Percentiles rank a stretch among this genome's conserved stretches.
Conservation (phyloP, 2,888 invertebrate species). For the Parelbella ahira region DNA sequence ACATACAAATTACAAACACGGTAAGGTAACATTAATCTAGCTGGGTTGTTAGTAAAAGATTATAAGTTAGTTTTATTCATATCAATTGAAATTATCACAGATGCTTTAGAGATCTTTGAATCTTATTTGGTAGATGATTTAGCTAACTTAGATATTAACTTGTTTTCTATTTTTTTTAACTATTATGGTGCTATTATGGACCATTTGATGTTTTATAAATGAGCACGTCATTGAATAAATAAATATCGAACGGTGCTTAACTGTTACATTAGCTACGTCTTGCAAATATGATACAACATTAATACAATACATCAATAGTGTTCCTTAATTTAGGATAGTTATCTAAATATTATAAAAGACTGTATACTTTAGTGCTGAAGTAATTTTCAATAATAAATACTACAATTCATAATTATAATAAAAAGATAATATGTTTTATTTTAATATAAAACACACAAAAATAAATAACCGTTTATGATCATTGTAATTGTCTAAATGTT, state of each 20-base stretch:
- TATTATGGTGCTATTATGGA: conserved; percentile 31
- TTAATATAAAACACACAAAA: too few relatives aligned
- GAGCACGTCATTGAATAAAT: neutral
- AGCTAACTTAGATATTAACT: conserved; percentile 42
- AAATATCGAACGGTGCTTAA: too few relatives aligned
- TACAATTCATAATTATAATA: too few relatives aligned
- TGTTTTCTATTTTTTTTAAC: conserved; percentile 32
- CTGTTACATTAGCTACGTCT: conserved; percentile 3
- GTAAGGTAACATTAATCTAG: conserved; percentile 48
- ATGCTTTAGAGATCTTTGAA: conserved; percentile 77
- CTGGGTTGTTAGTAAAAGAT: conserved; percentile 53
- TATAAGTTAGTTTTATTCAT: conserved; percentile 71
- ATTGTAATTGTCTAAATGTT: too few relatives aligned
- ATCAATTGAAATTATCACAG: conserved; percentile 77
- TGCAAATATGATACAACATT: too few relatives aligned
- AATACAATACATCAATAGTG: too few relatives aligned
- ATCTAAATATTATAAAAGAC: too few relatives aligned
- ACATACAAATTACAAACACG: conserved; percentile 40
- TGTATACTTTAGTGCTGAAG: too few relatives aligned
- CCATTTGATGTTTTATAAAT: conserved; percentile 12
- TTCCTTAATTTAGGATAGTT: too few relatives aligned
- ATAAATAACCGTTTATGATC: too few relatives aligned
- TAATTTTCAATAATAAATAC: too few relatives aligned
- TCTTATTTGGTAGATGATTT: conserved; percentile 69
- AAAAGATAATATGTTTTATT: too few relatives aligned